These are phyloP conservation scores for Pectinophora gossypiella DNA, from an alignment of 1,140 invertebrate genomes.

Conservation along the genomic window DNA sequence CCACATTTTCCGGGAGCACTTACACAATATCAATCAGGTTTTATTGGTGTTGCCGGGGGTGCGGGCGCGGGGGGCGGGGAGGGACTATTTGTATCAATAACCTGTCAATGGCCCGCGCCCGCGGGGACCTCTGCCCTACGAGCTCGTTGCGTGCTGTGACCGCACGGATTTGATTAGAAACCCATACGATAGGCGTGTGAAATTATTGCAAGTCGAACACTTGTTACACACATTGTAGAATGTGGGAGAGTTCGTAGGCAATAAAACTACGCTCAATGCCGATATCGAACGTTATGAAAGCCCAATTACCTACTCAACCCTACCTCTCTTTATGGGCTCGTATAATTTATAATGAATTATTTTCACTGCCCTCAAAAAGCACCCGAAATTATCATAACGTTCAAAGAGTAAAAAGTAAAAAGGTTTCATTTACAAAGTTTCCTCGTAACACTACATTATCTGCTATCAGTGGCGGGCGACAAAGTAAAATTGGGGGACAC, in stretches of 20 bases:
- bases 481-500: constrained; percentile 68
- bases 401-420: constrained; percentile 29
- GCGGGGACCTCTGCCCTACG: constrained; percentile 37
- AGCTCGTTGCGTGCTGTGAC: constrained; percentile 29
- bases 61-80: constrained; percentile 18
- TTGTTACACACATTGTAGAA: neutral
- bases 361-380: neutral
- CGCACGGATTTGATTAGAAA: constrained; percentile 60
- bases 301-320: too few species aligned
- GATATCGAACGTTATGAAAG: too few species aligned
- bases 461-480: constrained; percentile 53
- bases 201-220: constrained; percentile 12
- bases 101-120: constrained; percentile 63
- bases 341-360: too few species aligned
- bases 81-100: constrained; percentile 73
- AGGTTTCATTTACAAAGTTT: constrained; percentile 38
- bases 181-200: constrained; percentile 46
- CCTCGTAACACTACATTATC: constrained; percentile 50
- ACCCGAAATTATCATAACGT: constrained; percentile 22
- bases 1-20: constrained; percentile 73
- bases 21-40: constrained; percentile 76
- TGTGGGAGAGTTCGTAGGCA: neutral
- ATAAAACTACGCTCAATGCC: too few species aligned
- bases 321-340: too few species aligned
- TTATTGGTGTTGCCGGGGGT: constrained; percentile 70